Conservation (phyloP, 2,797 vertebrate species). For the Ceryle rudis region DNA sequence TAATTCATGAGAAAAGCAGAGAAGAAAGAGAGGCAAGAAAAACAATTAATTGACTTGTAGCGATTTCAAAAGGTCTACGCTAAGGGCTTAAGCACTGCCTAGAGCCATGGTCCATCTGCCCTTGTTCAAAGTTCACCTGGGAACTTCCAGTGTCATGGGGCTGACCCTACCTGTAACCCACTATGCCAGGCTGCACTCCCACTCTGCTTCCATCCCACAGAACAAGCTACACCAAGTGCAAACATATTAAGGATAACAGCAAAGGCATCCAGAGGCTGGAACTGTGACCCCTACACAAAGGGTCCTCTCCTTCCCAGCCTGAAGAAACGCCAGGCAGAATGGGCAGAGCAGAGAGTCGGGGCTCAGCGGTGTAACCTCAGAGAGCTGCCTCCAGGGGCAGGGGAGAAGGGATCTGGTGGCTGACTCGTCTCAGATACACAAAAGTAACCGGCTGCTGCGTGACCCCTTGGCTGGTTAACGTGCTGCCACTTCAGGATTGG, state of each 20-base stretch:
- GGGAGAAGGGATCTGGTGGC: not conserved
- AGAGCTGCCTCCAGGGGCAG: not conserved
- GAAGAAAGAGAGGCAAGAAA: not conserved
- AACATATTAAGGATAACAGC: not conserved
- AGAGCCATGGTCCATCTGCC: not conserved
- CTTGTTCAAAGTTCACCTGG: not conserved
- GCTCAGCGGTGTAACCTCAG: too few relatives aligned
- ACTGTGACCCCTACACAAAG: not conserved
- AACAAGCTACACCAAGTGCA: not conserved
- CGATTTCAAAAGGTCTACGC: not conserved
- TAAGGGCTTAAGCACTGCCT: not conserved
- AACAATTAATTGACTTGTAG: not conserved
- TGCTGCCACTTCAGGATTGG: not conserved
- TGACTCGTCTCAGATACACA: not conserved
- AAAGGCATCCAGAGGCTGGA: not conserved
- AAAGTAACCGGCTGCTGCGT: fast-evolving
- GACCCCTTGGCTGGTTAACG: not conserved
- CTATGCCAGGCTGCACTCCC: fast-evolving
- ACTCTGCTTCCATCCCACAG: not conserved
- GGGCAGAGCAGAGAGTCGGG: too few relatives aligned
- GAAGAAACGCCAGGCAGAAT: not conserved
- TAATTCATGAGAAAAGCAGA: not conserved
- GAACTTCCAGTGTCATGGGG: fast-evolving
- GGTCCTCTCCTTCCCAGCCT: not conserved
- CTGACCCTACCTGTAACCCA: not conserved